Evolutionary conservation across 2,888 invertebrate species (phyloP).

Genomic region (Gastrophysa polygoni): DNA sequence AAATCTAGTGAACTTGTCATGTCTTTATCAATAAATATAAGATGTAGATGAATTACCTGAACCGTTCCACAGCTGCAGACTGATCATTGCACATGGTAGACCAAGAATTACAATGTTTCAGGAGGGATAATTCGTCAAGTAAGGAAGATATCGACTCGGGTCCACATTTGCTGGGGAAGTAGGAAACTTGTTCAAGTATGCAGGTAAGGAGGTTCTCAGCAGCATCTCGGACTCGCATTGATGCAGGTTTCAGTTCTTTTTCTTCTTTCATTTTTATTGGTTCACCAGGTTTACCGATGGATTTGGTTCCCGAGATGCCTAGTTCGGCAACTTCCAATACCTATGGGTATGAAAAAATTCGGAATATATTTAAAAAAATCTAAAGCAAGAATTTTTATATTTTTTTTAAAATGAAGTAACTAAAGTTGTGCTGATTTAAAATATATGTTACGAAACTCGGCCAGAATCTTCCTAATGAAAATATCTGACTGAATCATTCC

Average conservation of each 20-base stretch:
- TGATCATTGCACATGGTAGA: conserved; percentile 60
- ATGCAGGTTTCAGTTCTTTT: conserved; percentile 95
- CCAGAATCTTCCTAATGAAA: too few species aligned
- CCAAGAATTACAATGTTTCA: conserved; percentile 75
- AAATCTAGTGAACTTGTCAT: too few species aligned
- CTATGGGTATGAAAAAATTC: too few species aligned
- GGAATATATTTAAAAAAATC: too few species aligned
- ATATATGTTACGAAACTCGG: too few species aligned
- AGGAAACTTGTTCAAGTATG: conserved; percentile 89
- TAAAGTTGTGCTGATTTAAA: too few species aligned
- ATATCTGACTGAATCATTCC: too few species aligned
- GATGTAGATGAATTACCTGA: too few species aligned
- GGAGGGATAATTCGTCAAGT: conserved; percentile 84
- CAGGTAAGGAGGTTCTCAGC: conserved; percentile 92
- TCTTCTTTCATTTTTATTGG: conserved; percentile 92
- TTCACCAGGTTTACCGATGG: conserved; percentile 85
- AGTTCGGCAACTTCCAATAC: conserved; percentile 93
- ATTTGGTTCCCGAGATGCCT: conserved; percentile 95
- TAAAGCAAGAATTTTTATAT: too few species aligned
- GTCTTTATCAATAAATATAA: too few species aligned
- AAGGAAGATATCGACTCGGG: conserved; percentile 85
- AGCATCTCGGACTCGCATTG: conserved; percentile 96
- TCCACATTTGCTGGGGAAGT: conserved; percentile 83
- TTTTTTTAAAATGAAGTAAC: too few species aligned
- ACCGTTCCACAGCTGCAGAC: conserved; percentile 70